Evolutionary conservation across 2,113 vertebrate genomes (phyloP).

Genomic region (Tor tambroides): DNA sequence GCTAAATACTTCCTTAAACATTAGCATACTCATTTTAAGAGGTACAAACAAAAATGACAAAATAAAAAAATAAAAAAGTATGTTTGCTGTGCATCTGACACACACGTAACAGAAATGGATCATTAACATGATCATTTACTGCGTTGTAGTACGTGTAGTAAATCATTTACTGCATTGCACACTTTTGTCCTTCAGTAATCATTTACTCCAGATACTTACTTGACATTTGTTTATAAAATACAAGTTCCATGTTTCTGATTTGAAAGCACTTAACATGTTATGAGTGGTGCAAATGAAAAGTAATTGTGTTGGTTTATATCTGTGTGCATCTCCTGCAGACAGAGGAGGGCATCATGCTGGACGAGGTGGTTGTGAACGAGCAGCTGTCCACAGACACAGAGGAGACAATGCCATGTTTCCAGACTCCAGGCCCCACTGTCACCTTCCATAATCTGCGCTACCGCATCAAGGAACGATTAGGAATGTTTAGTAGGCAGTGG

Average conservation of each 20-base stretch:
- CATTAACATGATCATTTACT: neutral
- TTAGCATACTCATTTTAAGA: neutral
- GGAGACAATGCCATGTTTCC: neutral
- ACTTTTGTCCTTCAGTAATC: neutral
- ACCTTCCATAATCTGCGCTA: conserved; percentile 73
- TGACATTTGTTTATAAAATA: neutral
- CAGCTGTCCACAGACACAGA: conserved; percentile 5
- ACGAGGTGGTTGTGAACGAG: neutral
- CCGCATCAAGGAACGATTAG: conserved; percentile 61
- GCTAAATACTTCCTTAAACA: neutral
- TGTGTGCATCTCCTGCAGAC: neutral
- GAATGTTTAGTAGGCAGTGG: conserved; percentile 59
- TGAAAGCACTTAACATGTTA: neutral
- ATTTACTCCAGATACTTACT: neutral
- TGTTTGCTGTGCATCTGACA: neutral
- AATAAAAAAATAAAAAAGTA: neutral
- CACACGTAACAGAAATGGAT: neutral
- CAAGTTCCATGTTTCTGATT: neutral
- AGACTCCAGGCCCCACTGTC: conserved; percentile 65
- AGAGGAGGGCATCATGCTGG: conserved; percentile 14
- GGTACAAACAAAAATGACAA: neutral
- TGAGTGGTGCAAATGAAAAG: neutral
- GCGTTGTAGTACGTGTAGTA: neutral
- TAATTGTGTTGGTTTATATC: neutral
- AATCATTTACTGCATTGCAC: neutral